These are phyloP conservation scores for Salvator merianae DNA, from an alignment of 2,113 vertebrate species.

Conservation along the genomic window DNA sequence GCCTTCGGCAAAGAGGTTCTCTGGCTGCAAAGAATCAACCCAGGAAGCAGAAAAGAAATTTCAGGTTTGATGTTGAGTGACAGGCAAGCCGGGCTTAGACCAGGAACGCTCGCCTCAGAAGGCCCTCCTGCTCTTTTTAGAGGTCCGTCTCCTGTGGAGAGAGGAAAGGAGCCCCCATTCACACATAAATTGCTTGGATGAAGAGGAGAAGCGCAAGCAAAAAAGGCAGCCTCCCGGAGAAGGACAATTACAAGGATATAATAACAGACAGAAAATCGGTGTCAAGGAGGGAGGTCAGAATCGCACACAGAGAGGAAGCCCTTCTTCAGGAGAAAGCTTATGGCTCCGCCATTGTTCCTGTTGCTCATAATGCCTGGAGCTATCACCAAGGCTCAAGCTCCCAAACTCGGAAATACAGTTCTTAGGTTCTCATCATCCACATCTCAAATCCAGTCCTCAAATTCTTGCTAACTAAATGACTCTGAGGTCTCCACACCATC, in stretches of 20 bases:
- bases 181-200: background rate
- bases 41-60: background rate
- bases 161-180: background rate
- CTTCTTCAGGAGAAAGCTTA: too few relatives aligned
- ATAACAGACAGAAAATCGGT: background rate
- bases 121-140: background rate
- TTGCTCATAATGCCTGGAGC: background rate
- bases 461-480: too few relatives aligned
- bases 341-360: too few relatives aligned
- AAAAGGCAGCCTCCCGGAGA: background rate
- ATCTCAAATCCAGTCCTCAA: too few relatives aligned
- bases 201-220: background rate
- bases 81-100: background rate
- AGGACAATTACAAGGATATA: background rate
- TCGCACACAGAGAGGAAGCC: background rate
- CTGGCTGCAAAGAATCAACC: background rate
- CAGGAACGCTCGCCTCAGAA: background rate
- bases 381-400: background rate
- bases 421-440: too few relatives aligned
- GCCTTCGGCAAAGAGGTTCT: background rate
- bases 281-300: background rate
- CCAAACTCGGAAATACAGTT: too few relatives aligned
- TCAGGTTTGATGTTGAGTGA: background rate
- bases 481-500: too few relatives aligned
- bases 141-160: background rate